phyloP scores from a whole-genome alignment of 2,888 invertebrate species.

The Lamellibrachia columna region DNA sequence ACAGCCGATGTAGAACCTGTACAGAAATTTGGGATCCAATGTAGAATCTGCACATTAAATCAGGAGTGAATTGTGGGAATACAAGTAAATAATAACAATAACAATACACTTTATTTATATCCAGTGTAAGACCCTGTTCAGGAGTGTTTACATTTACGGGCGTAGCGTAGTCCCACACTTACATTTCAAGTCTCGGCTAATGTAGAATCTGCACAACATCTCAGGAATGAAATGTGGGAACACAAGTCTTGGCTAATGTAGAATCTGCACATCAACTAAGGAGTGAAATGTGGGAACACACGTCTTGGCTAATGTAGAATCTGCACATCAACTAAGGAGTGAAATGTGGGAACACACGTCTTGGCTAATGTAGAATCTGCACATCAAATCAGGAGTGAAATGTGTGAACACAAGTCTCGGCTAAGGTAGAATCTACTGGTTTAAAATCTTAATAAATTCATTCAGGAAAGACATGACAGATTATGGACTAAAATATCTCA shows the following conservation, averaged over 20 bases:
- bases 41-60: background rate
- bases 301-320: background rate
- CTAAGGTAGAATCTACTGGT: background rate
- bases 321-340: no score
- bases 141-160: no score
- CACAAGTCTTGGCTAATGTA: background rate
- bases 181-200: no score
- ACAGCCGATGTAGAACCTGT: constrained; percentile 95
- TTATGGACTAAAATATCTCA: background rate
- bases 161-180: no score
- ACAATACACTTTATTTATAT: no score
- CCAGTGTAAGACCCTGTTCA: no score
- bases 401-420: background rate
- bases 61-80: no score
- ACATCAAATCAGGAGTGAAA: background rate
- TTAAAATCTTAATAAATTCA: background rate
- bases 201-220: no score
- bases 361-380: background rate
- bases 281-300: background rate
- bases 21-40: background rate
- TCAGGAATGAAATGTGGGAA: background rate
- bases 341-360: background rate
- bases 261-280: no score
- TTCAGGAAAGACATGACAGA: background rate
- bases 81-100: no score